Base-by-base conservation (phyloP, 2,888 invertebrate species). In the Amphipyra tragopoginis region DNA sequence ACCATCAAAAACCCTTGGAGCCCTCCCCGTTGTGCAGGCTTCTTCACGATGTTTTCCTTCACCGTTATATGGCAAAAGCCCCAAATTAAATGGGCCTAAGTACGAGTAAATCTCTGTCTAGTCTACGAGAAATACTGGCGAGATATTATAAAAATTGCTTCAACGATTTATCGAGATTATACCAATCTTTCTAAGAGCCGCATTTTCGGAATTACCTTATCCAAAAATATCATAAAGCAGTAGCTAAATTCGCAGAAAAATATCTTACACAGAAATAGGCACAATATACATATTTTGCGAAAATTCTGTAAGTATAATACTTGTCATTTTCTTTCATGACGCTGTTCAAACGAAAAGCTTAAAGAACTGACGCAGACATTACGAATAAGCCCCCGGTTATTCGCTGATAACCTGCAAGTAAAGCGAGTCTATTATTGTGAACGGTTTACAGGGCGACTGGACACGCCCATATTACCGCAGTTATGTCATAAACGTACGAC, bases 381-480 rank as follows among this genome's bases (percentile, higher is more conserved):
- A 52, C 15, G 38, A 36, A 53, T 61, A 48, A 57, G 26, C 10
- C 13, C 36, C 11, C 26, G n/a, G 57, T 38, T 51, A 53, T 59
- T 44, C 10, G 11, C 50, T 36, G 61, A 61, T 50, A 53, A 40
- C 42, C 36, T 40, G 26, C 14, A 45, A 42, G 38, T 40, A 65
- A 52, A 33, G 39, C 53, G n/a, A 52, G 36, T 67, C 72, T 63
- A 55, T 58, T 55, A 71, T 58, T 50, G 52, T 40, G 45, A 38
- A 63, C 54, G 47, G 55, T 64, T 47, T 63, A 67, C 49, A 26
- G 52, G 42, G 34, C 39, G 14, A 50, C 13, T 51, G 58, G 71
- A 15, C 71, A 72, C 71, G 63, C 71, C 71, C 72, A 55, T 62
- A 11, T 59, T 58, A 44, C 58, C 72, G 45, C 58, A 53, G 55